phyloP scores from a whole-genome alignment of 2,888 invertebrate species.

The Rhogogaster chlorosoma region DNA sequence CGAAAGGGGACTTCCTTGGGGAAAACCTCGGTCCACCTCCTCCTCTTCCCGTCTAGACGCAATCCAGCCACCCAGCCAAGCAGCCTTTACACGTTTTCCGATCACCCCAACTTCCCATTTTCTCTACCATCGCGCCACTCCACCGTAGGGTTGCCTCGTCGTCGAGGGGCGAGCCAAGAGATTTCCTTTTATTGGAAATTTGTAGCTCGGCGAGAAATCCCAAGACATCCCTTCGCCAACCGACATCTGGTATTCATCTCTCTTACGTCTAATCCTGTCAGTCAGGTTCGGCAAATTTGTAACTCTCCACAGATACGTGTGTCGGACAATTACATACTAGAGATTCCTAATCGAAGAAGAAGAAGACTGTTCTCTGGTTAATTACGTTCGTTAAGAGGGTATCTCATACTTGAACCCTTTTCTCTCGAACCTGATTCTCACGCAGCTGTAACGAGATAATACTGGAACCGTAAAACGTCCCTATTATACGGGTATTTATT shows the following conservation, averaged over 20 bases:
- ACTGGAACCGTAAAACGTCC: not conserved
- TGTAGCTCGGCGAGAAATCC: slow-evolving; percentile 52
- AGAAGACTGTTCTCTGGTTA: not conserved
- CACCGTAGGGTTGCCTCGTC: slow-evolving; percentile 50
- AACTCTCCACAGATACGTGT: not conserved
- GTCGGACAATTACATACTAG: not conserved
- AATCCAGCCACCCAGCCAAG: slow-evolving; percentile 68
- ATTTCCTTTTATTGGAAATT: slow-evolving; percentile 63
- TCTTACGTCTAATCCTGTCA: not conserved
- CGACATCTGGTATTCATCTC: slow-evolving; percentile 38
- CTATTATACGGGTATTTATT: not conserved
- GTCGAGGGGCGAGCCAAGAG: slow-evolving; percentile 55
- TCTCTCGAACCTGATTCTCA: not conserved
- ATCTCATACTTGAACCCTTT: not conserved
- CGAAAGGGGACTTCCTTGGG: slow-evolving; percentile 73
- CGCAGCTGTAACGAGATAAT: not conserved
- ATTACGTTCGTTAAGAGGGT: not conserved
- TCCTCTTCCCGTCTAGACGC: slow-evolving; percentile 66
- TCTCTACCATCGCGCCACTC: slow-evolving; percentile 53
- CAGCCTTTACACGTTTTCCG: slow-evolving; percentile 73
- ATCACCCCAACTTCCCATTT: slow-evolving; percentile 68
- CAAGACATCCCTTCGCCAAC: slow-evolving; percentile 21
- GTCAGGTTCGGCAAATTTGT: not conserved
- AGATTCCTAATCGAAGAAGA: not conserved
- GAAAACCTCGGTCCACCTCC: slow-evolving; percentile 61